Base-by-base conservation (phyloP, 2,888 invertebrate species). In the Mythimna vitellina region DNA sequence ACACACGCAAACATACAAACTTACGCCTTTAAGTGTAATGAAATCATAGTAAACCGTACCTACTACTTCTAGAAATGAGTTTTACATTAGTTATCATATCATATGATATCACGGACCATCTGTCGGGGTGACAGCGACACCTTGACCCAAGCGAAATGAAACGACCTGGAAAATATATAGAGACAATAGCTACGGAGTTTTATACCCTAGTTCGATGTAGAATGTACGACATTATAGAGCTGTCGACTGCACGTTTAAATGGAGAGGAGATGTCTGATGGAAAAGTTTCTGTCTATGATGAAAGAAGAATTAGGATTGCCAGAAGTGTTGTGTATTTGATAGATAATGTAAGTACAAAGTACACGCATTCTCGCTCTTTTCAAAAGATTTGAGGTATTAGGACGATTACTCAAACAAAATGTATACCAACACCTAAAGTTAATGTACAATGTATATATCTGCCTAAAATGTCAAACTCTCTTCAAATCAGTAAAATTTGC, bases 121-220 rank as follows among this genome's bases (percentile, higher is more conserved):
- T 80, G 70, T 60, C 57, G 56, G 56, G 22, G 57, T 49, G 67
- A 58, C 53, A 65, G 51, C 46, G 42, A 22, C 69, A 76, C 76
- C 63, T 80, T 80, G 76, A 76, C 80, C 76, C 49, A 49, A n/a
- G 38, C 20, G 46, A 71, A 66, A 70, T 67, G 17, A 57, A 72
- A 76, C 56, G 69, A 72, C 49, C 64, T 80, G 76, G n/a, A 80
- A 76, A 64, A 64, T 64, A 62, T 69, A 46, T n/a, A 51, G n/a
- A 42, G 29, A 68, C 66, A 53, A 67, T 65, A 56, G 17, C 61
- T 67, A 49, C 66, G 60, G 64, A 68, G 29, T 70, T 70, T 54
- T 42, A n/a, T 60, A 62, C 42, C 67, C 32, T 65, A 67, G 57
- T 29, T 29, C 6, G n/a, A 10, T 12, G 22, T 20, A 42, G 42